Evolutionary conservation across 2,113 vertebrate species (phyloP), one percentile per base, ranked within the genome.

Genomic region (Oceanodroma tethys): DNA sequence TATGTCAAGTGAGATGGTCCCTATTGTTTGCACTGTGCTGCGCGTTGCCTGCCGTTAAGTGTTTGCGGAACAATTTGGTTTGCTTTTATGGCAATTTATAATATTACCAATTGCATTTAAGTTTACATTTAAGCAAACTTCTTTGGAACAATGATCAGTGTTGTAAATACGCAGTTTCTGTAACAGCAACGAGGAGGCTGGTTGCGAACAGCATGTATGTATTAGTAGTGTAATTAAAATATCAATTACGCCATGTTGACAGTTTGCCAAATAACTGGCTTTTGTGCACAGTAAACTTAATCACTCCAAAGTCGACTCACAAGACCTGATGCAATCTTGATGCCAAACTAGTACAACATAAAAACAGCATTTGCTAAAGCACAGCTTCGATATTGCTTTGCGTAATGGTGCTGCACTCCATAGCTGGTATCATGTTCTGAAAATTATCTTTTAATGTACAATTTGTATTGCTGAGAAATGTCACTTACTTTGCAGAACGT

Each of bases 391-490:
- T 90, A 62, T 92, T 81, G 29, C 95, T 94, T 13, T 38, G 82
- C 9, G 13, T 81, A 86, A 95, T 92, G 97, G 94, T 86, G 93
- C 97, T 88, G 65, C 22, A 20, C 97, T 98, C 97, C 27, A 50
- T 91, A 83, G 97, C 97, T 94, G 93, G 91, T 36, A 88, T 97
- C 95, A 7, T 95, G 94, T 97, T 94, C 96, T 96, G 97, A 97
- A 98, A 98, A 98, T 98, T 97, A 98, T 97, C 97, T 98, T 97
- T 97, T 98, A 98, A 98, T 98, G 98, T 94, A 94, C 97, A 48
- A 23, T 96, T 97, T 96, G 97, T 98, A 62, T 91, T 90, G 94
- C 98, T 89, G 97, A 97, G 97, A 96, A 97, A 87, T 93, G 96
- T 85, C 97, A 95, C 93, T 97, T 58, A 94, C 97, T 97, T 92